These are phyloP conservation scores for Crematogaster levior DNA, from an alignment of 2,888 invertebrate genomes.

Conservation along the genomic window DNA sequence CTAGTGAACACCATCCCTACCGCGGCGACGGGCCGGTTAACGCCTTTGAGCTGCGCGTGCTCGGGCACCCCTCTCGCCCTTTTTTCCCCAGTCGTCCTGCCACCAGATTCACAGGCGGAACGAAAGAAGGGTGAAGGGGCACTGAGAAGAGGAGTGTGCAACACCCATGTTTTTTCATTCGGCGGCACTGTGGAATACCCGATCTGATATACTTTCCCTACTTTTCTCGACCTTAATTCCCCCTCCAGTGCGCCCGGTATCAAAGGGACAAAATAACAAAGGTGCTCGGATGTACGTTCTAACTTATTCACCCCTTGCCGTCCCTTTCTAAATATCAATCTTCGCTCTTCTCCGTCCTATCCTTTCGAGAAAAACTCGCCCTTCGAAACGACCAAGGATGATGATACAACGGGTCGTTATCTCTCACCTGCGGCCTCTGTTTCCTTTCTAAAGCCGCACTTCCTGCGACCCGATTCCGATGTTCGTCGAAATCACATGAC, in stretches of 20 bases:
- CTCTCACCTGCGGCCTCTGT: constrained; percentile 56
- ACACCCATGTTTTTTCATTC: constrained; percentile 56
- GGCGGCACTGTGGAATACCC: constrained; percentile 41
- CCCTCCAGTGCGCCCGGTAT: constrained; percentile 62
- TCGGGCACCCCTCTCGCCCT: constrained; percentile 52
- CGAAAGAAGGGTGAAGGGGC: constrained; percentile 29
- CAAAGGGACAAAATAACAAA: constrained; percentile 78
- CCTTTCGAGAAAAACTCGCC: constrained; percentile 21
- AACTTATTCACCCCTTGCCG: constrained; percentile 30
- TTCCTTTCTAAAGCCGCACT: constrained; percentile 59
- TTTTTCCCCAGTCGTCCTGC: constrained; percentile 48
- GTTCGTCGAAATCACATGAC: constrained; percentile 16
- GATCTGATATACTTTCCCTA: constrained; percentile 36
- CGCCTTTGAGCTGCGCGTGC: constrained; percentile 72
- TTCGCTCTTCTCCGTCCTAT: constrained; percentile 12
- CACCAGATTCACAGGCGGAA: constrained; percentile 39
- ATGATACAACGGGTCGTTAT: constrained; percentile 72
- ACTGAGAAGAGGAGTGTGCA: constrained; percentile 49
- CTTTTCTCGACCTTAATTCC: background rate
- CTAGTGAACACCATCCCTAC: constrained; percentile 58
- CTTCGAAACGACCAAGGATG: constrained; percentile 54
- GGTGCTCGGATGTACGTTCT: constrained; percentile 62
- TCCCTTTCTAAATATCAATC: constrained; percentile 37
- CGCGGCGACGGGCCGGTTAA: constrained; percentile 64
- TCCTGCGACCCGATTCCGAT: constrained; percentile 16